Evolutionary conservation across 2,113 vertebrate species (phyloP).

Genomic region (Petaurus breviceps): DNA sequence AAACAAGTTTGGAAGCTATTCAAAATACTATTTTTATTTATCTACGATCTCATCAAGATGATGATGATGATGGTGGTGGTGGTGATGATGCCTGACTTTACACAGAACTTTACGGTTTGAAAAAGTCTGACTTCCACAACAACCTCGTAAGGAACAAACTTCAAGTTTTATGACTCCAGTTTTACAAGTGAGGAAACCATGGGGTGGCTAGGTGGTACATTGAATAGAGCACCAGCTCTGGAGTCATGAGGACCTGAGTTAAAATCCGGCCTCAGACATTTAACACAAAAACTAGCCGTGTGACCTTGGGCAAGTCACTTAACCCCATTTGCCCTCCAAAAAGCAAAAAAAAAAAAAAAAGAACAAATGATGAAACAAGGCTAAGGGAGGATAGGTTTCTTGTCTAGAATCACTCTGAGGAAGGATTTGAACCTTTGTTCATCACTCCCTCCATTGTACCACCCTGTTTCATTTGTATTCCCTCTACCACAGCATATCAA

Average conservation of each 20-base stretch:
- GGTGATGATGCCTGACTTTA: background rate
- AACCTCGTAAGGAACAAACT: background rate
- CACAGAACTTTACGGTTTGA: background rate
- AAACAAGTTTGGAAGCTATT: conserved; percentile 31
- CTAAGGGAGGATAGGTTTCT: background rate
- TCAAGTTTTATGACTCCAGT: background rate
- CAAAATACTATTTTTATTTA: background rate
- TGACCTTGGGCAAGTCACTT: too few relatives aligned
- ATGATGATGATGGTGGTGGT: background rate
- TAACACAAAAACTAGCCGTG: too few relatives aligned
- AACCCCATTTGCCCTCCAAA: too few relatives aligned
- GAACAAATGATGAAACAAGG: background rate
- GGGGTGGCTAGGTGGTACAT: too few relatives aligned
- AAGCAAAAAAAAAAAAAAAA: too few relatives aligned
- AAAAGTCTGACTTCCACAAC: background rate
- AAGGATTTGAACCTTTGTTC: background rate
- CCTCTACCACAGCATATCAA: background rate
- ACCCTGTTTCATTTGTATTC: background rate
- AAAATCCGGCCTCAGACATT: too few relatives aligned
- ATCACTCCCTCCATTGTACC: background rate
- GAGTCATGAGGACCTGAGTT: too few relatives aligned
- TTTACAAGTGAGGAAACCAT: background rate
- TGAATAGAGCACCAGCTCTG: too few relatives aligned
- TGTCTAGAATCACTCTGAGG: background rate
- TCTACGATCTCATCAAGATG: background rate